These are phyloP conservation scores for Chrosomus eos DNA, from an alignment of 2,797 vertebrate genomes.

Conservation along the genomic window DNA sequence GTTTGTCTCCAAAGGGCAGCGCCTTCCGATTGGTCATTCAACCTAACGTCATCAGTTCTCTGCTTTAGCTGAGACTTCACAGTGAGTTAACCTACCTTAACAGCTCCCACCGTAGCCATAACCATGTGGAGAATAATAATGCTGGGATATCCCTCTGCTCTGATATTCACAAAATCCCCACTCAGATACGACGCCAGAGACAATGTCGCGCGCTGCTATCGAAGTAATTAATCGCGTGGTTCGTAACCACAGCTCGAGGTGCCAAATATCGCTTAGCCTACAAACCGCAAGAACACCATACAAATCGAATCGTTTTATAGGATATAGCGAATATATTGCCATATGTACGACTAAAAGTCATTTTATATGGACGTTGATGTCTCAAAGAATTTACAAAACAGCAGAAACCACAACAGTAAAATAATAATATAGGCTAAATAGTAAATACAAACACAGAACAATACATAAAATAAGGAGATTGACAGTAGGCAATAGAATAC, in stretches of 20 bases:
- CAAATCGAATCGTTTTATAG: background rate
- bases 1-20: conserved; percentile 98
- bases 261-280: background rate
- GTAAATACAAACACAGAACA: background rate
- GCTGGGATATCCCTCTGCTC: conserved; percentile 75
- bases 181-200: conserved; percentile 60
- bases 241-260: background rate
- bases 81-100: conserved; percentile 87
- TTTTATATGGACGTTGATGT: background rate
- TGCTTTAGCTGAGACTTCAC: conserved; percentile 84
- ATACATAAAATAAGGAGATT: background rate
- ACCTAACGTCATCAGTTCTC: conserved; percentile 91
- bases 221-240: conserved; percentile 49
- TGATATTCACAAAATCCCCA: conserved; percentile 73
- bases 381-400: background rate
- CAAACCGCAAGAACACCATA: background rate
- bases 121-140: conserved; percentile 76
- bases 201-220: conserved; percentile 46
- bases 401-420: background rate
- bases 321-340: background rate
- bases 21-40: conserved; percentile 95
- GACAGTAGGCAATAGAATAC: background rate
- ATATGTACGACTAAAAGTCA: background rate
- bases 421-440: background rate
- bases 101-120: conserved; percentile 75